phyloP scores from a whole-genome alignment of 2,113 vertebrate genomes.

The Willisornis vidua region DNA sequence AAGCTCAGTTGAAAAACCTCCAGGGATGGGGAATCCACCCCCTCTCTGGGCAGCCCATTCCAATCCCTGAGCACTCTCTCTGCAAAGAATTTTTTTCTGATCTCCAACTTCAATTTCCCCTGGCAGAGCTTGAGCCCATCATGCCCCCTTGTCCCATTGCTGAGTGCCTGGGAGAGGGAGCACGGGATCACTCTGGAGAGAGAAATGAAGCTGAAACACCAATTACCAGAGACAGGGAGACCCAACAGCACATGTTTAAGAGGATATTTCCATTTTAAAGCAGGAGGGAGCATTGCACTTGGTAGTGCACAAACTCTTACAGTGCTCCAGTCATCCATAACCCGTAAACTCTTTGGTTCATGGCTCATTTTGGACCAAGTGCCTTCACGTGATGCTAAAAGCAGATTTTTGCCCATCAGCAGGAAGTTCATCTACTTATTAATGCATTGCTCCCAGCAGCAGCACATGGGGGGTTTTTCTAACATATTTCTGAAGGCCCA shows the following conservation, averaged over 20 bases:
- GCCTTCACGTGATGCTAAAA: not conserved
- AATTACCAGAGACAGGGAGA: not conserved
- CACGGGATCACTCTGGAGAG: not conserved
- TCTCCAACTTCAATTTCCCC: too few species aligned
- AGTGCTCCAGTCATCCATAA: not conserved
- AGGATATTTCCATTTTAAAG: not conserved
- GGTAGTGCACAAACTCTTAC: not conserved
- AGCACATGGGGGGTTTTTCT: not conserved
- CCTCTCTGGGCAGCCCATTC: too few species aligned
- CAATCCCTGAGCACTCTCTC: too few species aligned
- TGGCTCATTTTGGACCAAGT: not conserved
- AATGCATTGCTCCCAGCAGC: not conserved
- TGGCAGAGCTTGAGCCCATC: too few species aligned
- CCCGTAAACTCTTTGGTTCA: not conserved
- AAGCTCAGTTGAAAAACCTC: too few species aligned
- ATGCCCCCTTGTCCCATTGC: too few species aligned
- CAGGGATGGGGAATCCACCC: too few species aligned
- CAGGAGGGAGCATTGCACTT: not conserved
- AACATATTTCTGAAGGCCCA: constrained; percentile 19
- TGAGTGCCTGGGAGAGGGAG: not conserved
- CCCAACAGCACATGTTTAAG: not conserved
- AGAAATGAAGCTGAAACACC: not conserved
- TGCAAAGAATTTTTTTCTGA: too few species aligned
- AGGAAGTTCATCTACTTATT: not conserved
- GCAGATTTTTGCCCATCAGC: not conserved